phyloP scores from a whole-genome alignment of 2,888 invertebrate genomes.

The Oegoconia quadripuncta region DNA sequence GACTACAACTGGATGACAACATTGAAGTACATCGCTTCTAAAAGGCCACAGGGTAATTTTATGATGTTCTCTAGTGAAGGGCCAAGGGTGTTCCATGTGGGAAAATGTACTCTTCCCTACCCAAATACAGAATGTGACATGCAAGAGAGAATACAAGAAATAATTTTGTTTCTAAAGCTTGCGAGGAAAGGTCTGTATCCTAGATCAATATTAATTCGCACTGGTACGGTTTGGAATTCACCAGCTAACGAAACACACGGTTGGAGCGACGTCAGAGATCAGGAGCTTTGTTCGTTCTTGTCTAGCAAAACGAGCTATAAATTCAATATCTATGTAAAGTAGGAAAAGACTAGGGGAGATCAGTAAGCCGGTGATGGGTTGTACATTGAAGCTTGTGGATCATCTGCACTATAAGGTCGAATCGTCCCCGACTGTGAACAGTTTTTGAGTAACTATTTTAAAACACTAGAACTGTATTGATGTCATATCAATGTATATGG shows the following conservation, averaged over 20 bases:
- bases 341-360: not conserved
- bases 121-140: constrained; percentile 17
- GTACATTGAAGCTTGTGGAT: no score
- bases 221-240: constrained; percentile 1
- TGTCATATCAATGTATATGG: no score
- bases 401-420: no score
- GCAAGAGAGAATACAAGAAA: constrained; percentile 19
- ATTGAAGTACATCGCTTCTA: constrained; percentile 27
- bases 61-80: constrained; percentile 27
- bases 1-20: constrained; percentile 44
- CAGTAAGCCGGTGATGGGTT: no score
- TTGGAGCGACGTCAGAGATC: constrained; percentile 22
- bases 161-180: constrained; percentile 20
- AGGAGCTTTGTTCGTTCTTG: constrained; percentile 22
- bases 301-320: constrained; percentile 11
- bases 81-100: constrained; percentile 37
- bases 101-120: constrained; percentile 21
- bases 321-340: not conserved
- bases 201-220: constrained; percentile 12
- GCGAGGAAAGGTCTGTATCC: constrained; percentile 28
- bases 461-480: no score
- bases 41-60: constrained; percentile 25
- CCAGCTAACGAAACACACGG: constrained; percentile 2
- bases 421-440: no score
- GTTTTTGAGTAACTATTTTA: no score